phyloP scores from a whole-genome alignment of 2,888 invertebrate genomes.

The Amphimallon solstitiale region DNA sequence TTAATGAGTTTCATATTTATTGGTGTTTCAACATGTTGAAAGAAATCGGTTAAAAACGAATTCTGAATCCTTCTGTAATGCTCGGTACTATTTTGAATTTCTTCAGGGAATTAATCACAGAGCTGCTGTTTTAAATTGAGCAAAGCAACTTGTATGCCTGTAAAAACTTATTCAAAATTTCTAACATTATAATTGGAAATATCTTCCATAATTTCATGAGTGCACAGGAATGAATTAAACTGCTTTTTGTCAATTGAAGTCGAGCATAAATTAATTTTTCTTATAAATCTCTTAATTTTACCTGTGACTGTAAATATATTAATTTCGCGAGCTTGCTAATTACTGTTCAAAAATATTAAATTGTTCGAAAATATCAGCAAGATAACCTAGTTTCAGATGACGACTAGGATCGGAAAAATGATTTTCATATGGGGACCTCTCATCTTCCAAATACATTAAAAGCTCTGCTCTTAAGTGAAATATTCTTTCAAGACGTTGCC shows the following conservation, averaged over 20 bases:
- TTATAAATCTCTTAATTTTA: no score
- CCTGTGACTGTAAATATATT: no score
- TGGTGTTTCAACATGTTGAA: background rate
- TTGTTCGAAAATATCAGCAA: no score
- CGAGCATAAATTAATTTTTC: no score
- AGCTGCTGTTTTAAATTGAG: conserved; percentile 26
- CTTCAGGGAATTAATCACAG: background rate
- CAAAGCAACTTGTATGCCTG: conserved; percentile 13
- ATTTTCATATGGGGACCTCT: conserved; percentile 11
- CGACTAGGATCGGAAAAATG: conserved; percentile 3
- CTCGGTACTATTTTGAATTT: background rate
- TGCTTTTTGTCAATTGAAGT: conserved; percentile 5
- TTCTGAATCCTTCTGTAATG: no score
- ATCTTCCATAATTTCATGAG: conserved; percentile 20
- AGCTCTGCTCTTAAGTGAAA: no score
- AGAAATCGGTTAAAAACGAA: background rate
- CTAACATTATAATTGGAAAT: background rate
- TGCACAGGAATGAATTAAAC: conserved; percentile 26
- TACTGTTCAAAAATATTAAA: background rate
- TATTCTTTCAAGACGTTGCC: no score
- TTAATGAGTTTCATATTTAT: background rate
- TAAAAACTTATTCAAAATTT: background rate
- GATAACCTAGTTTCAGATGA: background rate
- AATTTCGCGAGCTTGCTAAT: no score
- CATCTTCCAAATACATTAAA: no score